Evolutionary conservation across 2,113 vertebrate species (phyloP).

Genomic region (Corydoras maculifer): DNA sequence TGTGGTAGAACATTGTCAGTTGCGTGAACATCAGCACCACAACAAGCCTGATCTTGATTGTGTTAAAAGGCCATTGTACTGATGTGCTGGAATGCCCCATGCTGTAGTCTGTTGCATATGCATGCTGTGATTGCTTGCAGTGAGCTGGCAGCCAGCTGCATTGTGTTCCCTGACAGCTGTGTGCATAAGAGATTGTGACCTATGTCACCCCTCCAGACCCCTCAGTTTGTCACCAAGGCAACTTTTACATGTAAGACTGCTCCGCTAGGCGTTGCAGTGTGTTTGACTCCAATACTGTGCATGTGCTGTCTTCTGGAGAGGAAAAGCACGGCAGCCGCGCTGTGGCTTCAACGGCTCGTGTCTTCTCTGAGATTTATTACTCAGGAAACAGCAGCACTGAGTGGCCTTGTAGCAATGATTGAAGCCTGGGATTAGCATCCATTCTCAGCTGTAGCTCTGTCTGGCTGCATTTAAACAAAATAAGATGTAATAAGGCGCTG

Average conservation of each 20-base stretch:
- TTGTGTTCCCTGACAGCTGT: constrained; percentile 30
- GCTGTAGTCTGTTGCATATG: not conserved
- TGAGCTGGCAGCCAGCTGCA: constrained; percentile 3
- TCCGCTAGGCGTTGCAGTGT: not conserved
- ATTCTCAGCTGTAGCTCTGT: constrained; percentile 32
- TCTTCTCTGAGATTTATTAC: constrained; percentile 21
- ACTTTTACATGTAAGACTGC: constrained; percentile 11
- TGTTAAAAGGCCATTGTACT: not conserved
- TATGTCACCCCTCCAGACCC: constrained; percentile 10
- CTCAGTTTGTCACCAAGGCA: constrained; percentile 19
- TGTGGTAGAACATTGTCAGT: not conserved
- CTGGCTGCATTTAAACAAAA: constrained; percentile 29
- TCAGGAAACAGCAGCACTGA: constrained; percentile 21
- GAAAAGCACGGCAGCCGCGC: not conserved
- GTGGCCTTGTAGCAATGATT: constrained; percentile 12
- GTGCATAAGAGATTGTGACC: constrained; percentile 17
- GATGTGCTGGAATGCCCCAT: not conserved
- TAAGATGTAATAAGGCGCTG: not conserved
- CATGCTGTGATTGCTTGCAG: not conserved
- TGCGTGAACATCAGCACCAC: not conserved
- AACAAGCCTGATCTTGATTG: not conserved
- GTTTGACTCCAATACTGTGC: not conserved
- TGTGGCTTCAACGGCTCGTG: constrained; percentile 13
- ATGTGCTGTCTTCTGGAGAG: not conserved
- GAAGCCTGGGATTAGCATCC: not conserved